A percentile compares a stretch with the other conserved stretches of the same genome.
These are phyloP conservation scores for Mythimna ferrago DNA, from an alignment of 2,888 invertebrate genomes.

Conservation along the genomic window DNA sequence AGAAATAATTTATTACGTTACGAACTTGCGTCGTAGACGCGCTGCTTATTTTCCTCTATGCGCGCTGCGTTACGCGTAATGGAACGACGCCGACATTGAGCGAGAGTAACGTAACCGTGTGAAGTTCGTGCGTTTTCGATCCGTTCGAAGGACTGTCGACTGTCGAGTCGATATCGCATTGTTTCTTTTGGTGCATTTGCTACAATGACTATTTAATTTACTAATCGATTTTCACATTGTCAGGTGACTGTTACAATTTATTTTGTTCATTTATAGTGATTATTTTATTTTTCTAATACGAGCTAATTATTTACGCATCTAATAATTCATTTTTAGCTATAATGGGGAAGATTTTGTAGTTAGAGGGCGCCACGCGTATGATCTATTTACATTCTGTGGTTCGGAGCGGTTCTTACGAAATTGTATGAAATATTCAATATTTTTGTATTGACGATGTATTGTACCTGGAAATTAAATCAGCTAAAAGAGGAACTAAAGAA, in stretches of 20 bases:
- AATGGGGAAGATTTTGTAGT: too few species aligned
- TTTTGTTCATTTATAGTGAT: not conserved
- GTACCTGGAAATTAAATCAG: too few species aligned
- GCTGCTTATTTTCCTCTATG: too few species aligned
- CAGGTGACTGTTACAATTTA: not conserved
- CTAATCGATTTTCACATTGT: not conserved
- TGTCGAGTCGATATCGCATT: not conserved
- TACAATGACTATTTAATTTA: not conserved
- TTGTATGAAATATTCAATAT: too few species aligned
- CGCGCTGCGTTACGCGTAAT: slow-evolving; percentile 8
- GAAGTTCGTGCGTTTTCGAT: slow-evolving; percentile 45
- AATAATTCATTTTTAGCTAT: not conserved
- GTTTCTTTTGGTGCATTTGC: not conserved
- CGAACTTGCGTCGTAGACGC: not conserved
- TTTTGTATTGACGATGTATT: too few species aligned
- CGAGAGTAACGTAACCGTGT: slow-evolving; percentile 24
- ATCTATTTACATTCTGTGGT: too few species aligned
- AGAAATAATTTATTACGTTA: not conserved
- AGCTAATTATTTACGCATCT: not conserved
- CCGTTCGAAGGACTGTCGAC: not conserved
- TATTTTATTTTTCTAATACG: not conserved
- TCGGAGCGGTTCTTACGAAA: too few species aligned
- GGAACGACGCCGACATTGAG: slow-evolving; percentile 29
- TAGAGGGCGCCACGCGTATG: too few species aligned
- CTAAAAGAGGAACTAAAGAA: too few species aligned